Conservation (phyloP, 2,888 invertebrate genomes). For the Elysia crispata region DNA sequence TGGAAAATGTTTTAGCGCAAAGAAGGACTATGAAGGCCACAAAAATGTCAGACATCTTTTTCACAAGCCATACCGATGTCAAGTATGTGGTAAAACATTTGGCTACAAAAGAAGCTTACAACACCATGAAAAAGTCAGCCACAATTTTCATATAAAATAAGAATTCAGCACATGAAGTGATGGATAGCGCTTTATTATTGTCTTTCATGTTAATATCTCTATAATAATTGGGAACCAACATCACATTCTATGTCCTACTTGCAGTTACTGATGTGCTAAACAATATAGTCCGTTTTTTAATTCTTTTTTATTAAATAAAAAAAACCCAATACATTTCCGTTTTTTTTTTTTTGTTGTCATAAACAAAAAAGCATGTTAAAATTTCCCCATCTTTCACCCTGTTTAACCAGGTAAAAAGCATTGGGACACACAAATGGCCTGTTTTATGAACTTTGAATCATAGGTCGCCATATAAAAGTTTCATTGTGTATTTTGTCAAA, state of each 20-base stretch:
- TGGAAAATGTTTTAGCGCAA: constrained; percentile 41
- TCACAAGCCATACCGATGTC: constrained; percentile 40
- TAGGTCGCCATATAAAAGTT: too few species aligned
- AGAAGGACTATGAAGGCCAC: constrained; percentile 48
- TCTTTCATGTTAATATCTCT: too few species aligned
- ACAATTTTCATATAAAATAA: neutral
- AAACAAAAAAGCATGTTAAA: too few species aligned
- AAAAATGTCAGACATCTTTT: constrained; percentile 43
- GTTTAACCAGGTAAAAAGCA: neutral
- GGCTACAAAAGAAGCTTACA: constrained; percentile 47
- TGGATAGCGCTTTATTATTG: too few species aligned
- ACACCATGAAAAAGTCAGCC: constrained; percentile 36
- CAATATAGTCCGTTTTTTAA: too few species aligned
- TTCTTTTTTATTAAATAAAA: neutral
- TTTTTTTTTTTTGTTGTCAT: too few species aligned
- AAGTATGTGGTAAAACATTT: constrained; percentile 42
- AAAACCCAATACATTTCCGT: too few species aligned
- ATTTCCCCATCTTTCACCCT: too few species aligned
- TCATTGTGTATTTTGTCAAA: constrained; percentile 15
- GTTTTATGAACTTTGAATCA: neutral
- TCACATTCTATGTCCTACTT: too few species aligned
- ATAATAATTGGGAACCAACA: too few species aligned
- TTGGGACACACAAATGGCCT: neutral
- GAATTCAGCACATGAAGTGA: neutral
- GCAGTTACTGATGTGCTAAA: too few species aligned